Evolutionary conservation across 2,113 vertebrate genomes (phyloP).

Genomic region (Ciconia maguari): DNA sequence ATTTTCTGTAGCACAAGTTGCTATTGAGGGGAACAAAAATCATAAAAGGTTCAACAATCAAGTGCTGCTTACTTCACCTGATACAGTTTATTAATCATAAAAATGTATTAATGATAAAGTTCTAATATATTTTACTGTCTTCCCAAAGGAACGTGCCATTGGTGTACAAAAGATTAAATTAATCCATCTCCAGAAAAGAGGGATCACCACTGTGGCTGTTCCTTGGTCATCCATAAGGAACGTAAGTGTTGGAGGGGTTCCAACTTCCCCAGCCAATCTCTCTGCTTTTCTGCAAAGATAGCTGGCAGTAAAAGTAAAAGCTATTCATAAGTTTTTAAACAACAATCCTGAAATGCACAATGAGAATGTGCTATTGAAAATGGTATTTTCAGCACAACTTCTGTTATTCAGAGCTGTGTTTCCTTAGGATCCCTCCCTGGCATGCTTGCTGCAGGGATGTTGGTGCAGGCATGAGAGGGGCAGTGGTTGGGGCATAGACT

Average conservation of each 20-base stretch:
- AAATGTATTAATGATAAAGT: not conserved
- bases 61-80: not conserved
- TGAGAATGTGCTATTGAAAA: not conserved
- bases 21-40: not conserved
- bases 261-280: not conserved
- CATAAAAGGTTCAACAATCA: not conserved
- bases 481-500: not conserved
- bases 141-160: not conserved
- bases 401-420: not conserved
- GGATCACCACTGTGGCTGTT: not conserved
- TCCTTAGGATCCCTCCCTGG: not conserved
- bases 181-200: not conserved
- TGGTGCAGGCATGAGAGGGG: not conserved
- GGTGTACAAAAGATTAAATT: not conserved
- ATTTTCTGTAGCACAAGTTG: not conserved
- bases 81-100: not conserved
- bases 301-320: not conserved
- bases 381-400: not conserved
- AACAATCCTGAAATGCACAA: not conserved
- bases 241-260: accelerated
- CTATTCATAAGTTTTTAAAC: not conserved
- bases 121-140: not conserved
- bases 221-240: not conserved
- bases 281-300: not conserved
- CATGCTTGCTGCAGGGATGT: not conserved